Percentiles rank a stretch among this genome's conserved stretches.
phyloP scores from a whole-genome alignment of 2,113 vertebrate species.

The Casuarius casuarius region DNA sequence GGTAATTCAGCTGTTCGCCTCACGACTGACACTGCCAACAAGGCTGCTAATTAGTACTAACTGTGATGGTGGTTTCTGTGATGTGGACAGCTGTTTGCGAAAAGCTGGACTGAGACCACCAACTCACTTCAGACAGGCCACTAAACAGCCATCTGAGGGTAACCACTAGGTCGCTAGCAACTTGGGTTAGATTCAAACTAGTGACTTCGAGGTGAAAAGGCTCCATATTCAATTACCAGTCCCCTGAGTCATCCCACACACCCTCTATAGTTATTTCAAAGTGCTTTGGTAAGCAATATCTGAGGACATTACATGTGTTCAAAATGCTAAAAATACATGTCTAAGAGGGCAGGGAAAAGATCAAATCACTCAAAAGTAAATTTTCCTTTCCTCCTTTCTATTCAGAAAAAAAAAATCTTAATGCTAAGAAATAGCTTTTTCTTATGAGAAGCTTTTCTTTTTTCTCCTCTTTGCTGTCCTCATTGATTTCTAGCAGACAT shows the following conservation, averaged over 20 bases:
- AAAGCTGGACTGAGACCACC: conserved; percentile 65
- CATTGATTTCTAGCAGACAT: background rate
- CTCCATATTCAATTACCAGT: conserved; percentile 62
- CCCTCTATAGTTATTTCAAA: conserved; percentile 60
- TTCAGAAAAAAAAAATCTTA: background rate
- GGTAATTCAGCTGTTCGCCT: conserved; percentile 7
- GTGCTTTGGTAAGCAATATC: conserved; percentile 65
- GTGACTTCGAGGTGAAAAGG: conserved; percentile 66
- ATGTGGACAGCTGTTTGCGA: conserved; percentile 53
- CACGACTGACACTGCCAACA: background rate
- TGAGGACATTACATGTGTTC: conserved; percentile 54
- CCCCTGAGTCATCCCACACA: conserved; percentile 66
- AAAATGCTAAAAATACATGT: conserved; percentile 57
- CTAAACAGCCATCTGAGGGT: conserved; percentile 67
- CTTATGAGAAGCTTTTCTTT: background rate
- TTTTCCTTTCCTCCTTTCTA: background rate
- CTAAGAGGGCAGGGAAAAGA: background rate
- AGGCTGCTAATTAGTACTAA: conserved; percentile 38
- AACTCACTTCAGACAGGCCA: conserved; percentile 71
- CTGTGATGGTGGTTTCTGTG: conserved; percentile 35
- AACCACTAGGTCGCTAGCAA: conserved; percentile 59
- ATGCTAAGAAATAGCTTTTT: background rate
- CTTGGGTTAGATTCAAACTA: conserved; percentile 32
- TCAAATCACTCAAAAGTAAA: background rate
- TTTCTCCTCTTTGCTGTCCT: background rate